These are phyloP conservation scores for Trinorchestia longiramus DNA, from an alignment of 1,140 invertebrate species.

Conservation along the genomic window DNA sequence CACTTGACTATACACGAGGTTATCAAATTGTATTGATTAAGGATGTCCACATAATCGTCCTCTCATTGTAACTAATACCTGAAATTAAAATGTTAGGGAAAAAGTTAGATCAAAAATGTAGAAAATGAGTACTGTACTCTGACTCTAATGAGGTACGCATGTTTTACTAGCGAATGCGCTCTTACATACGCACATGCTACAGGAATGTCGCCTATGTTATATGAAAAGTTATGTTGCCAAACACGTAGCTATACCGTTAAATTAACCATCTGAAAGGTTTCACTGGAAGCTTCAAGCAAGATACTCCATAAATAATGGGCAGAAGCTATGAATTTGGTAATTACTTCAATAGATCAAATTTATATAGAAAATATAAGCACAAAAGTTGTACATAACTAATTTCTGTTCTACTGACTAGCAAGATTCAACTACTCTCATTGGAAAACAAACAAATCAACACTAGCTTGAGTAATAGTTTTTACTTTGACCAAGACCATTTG, in stretches of 20 bases:
- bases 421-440: not conserved
- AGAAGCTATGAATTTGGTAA: not conserved
- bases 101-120: too few species aligned
- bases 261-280: not conserved
- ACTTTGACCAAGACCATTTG: not conserved
- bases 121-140: too few species aligned
- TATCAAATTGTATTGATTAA: not conserved
- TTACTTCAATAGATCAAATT: not conserved
- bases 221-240: not conserved
- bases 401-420: not conserved
- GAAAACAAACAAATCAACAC: not conserved
- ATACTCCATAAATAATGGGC: not conserved
- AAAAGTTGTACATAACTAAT: not conserved
- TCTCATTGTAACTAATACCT: not conserved
- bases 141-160: too few species aligned
- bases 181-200: too few species aligned
- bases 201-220: not conserved
- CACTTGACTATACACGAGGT: not conserved
- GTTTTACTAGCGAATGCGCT: too few species aligned
- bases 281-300: not conserved
- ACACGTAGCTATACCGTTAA: not conserved
- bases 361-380: not conserved
- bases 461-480: not conserved
- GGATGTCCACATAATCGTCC: not conserved
- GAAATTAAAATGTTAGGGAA: not conserved